A percentile compares a stretch with the other conserved stretches of the same genome.
Conservation (phyloP, 2,797 vertebrate genomes). For the Sebastes vulpes region DNA sequence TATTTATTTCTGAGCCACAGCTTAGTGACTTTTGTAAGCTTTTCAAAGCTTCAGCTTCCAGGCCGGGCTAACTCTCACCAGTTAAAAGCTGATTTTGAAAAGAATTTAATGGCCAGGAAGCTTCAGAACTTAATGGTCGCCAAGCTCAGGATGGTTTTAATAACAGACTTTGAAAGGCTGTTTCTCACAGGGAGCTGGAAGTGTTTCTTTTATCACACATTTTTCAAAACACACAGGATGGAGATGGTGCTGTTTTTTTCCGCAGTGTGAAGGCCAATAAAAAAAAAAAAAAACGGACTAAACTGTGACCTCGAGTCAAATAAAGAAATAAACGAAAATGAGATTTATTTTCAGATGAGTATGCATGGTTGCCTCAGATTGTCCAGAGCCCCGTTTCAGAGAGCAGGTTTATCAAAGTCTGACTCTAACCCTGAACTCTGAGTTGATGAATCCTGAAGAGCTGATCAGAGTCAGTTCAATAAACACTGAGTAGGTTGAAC, state of each 20-base stretch:
- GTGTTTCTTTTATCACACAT: not conserved
- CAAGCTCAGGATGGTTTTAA: not conserved
- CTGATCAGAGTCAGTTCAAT: not conserved
- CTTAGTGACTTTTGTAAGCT: conserved; percentile 10
- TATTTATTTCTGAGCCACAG: not conserved
- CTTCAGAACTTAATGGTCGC: not conserved
- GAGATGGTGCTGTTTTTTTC: not conserved
- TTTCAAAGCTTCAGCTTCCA: not conserved
- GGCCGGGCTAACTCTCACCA: not conserved
- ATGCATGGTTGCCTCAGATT: not conserved
- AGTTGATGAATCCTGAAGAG: not conserved
- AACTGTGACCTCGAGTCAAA: not conserved
- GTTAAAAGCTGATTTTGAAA: conserved; percentile 1
- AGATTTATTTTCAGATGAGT: not conserved
- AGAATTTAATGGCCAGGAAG: conserved; percentile 1
- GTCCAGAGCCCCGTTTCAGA: not conserved
- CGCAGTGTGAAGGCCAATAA: too few species aligned
- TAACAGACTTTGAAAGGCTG: not conserved
- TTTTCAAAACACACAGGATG: not conserved
- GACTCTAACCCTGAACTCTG: not conserved
- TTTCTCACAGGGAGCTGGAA: not conserved
- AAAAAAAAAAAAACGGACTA: not conserved
- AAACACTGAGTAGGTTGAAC: not conserved
- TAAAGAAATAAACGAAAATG: not conserved
- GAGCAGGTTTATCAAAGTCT: not conserved